A percentile compares a stretch with the other conserved stretches of the same genome.
phyloP scores from a whole-genome alignment of 1,140 invertebrate species.

The Drosophila chauvacae region DNA sequence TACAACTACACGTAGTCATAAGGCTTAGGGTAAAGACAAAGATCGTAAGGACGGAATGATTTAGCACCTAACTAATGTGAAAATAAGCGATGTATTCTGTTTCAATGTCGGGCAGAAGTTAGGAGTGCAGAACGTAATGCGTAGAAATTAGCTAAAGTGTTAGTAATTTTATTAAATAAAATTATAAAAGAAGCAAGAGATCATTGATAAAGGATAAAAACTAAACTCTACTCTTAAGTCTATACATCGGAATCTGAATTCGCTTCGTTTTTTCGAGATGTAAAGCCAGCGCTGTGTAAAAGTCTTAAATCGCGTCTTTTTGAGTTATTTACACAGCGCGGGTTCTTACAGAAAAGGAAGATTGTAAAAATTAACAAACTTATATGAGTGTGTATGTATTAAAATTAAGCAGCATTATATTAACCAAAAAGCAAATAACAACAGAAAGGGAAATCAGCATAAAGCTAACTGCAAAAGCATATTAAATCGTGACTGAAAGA shows the following conservation, averaged over 20 bases:
- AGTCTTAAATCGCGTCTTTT: not conserved
- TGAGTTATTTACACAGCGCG: slow-evolving; percentile 32
- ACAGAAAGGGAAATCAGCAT: slow-evolving; percentile 68
- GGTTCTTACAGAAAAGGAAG: slow-evolving; percentile 24
- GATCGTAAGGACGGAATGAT: slow-evolving; percentile 48
- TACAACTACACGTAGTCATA: slow-evolving; percentile 46
- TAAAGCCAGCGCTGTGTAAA: slow-evolving; percentile 57
- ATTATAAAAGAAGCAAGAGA: slow-evolving; percentile 62
- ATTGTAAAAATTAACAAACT: slow-evolving; percentile 75
- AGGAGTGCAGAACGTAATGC: slow-evolving; percentile 45
- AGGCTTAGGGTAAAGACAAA: slow-evolving; percentile 65
- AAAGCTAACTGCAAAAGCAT: slow-evolving; percentile 41
- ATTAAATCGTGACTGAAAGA: slow-evolving; percentile 56
- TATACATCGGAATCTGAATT: slow-evolving; percentile 50
- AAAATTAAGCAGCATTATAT: slow-evolving; percentile 81
- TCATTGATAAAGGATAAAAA: slow-evolving; percentile 46
- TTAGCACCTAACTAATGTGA: slow-evolving; percentile 69
- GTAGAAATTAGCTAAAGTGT: slow-evolving; percentile 81
- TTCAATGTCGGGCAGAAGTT: slow-evolving; percentile 8
- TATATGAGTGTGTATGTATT: slow-evolving; percentile 81
- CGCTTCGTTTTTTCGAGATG: slow-evolving; percentile 40
- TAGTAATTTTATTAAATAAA: slow-evolving; percentile 83
- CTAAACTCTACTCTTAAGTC: slow-evolving; percentile 49
- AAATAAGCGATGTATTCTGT: slow-evolving; percentile 39
- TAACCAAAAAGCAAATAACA: slow-evolving; percentile 70